These are phyloP conservation scores for Theristicus caerulescens DNA, from an alignment of 2,113 vertebrate genomes.

Conservation along the genomic window DNA sequence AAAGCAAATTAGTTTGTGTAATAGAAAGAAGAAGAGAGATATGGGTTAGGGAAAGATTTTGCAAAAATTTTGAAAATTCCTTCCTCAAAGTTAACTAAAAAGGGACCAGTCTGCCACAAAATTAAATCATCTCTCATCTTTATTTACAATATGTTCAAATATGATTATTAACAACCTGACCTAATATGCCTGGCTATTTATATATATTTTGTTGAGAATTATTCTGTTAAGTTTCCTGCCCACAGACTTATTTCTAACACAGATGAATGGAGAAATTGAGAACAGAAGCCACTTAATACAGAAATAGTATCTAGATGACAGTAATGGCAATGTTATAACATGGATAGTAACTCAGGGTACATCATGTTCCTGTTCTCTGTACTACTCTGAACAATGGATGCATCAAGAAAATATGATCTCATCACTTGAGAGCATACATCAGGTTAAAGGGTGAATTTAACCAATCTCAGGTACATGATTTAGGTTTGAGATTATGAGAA, in stretches of 20 bases:
- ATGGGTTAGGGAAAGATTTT: neutral
- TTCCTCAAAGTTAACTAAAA: neutral
- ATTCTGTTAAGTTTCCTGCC: neutral
- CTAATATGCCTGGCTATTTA: neutral
- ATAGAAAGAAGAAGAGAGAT: neutral
- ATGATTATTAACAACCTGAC: neutral
- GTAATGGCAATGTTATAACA: neutral
- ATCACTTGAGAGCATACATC: neutral
- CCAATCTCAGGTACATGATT: neutral
- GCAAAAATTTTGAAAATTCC: neutral
- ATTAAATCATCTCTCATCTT: neutral
- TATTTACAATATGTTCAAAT: neutral
- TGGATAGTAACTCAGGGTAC: neutral
- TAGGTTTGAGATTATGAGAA: neutral
- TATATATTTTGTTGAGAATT: neutral
- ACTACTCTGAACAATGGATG: neutral
- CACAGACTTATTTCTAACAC: neutral
- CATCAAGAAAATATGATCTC: neutral
- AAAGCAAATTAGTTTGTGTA: neutral
- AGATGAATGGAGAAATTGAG: neutral
- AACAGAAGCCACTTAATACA: neutral
- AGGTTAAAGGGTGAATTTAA: neutral
- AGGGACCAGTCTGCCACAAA: neutral
- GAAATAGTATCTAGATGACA: conserved; percentile 4
- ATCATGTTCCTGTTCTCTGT: neutral